Evolutionary conservation across 2,888 invertebrate species (phyloP).

Genomic region (Scaptomyza parva): DNA sequence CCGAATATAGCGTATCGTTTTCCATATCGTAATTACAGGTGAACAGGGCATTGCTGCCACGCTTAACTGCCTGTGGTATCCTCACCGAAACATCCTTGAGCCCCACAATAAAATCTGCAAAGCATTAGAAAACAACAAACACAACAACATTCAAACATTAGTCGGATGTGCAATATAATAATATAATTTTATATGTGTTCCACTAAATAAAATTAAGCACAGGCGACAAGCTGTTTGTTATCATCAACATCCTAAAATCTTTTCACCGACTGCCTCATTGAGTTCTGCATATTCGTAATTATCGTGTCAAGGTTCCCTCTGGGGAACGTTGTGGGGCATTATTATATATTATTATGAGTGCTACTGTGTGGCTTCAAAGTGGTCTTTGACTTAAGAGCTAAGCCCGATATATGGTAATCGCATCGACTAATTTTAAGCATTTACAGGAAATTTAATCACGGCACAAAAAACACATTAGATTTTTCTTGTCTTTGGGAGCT

Average conservation of each 20-base stretch:
- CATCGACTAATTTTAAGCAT: too few species aligned
- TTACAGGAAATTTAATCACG: too few species aligned
- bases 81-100: slow-evolving; percentile 89
- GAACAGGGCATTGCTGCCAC: slow-evolving; percentile 88
- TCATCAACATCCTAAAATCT: background rate
- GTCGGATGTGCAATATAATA: slow-evolving; percentile 8
- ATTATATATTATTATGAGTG: slow-evolving; percentile 19
- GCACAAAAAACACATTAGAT: too few species aligned
- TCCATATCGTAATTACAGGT: slow-evolving; percentile 92
- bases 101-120: slow-evolving; percentile 84
- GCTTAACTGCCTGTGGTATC: slow-evolving; percentile 89
- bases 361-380: background rate
- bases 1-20: slow-evolving; percentile 91
- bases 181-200: slow-evolving; percentile 47
- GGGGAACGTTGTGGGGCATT: background rate
- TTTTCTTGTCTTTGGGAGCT: too few species aligned
- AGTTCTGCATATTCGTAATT: slow-evolving; percentile 19
- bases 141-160: slow-evolving; percentile 14
- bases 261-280: background rate
- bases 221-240: slow-evolving; percentile 28
- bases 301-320: slow-evolving; percentile 2
- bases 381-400: slow-evolving; percentile 1
- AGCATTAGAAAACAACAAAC: slow-evolving; percentile 43
- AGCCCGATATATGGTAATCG: too few species aligned
- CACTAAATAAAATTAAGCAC: slow-evolving; percentile 54